Evolutionary conservation across 2,797 vertebrate species (phyloP), one percentile per base, ranked within the genome.

Genomic region (Pseudochirops cupreus): DNA sequence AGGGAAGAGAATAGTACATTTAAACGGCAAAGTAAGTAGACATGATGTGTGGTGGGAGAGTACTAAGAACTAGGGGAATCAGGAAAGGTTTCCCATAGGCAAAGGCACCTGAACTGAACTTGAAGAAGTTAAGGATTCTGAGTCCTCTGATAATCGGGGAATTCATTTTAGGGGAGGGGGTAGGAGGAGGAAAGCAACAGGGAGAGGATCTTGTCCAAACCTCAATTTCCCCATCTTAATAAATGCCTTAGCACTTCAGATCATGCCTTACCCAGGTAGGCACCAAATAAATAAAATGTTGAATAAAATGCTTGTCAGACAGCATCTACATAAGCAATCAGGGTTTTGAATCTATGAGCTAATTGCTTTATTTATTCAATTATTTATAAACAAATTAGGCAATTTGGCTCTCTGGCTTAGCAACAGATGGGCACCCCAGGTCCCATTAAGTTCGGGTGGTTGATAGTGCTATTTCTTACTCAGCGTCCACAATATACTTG

Each of bases 361-460:
- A 87, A 87, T 50, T 87, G 39, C 74, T 87, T 87, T 87, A 46
- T 50, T 87, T 50, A 87, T 87, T 87, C 74, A 87, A 87, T 87
- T 46, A 87, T 87, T 87, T 87, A 87, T 87, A 87, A 87, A 26
- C 21, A 26, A 87, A 87, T 87, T 87, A 26, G 3, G 13, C 39
- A 87, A 28, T 50, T 87, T 50, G 74, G 74, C 74, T 87, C 3
- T 9, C 21, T 11, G 24, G 21, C 21, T 46, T 46, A 87, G 74
- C 74, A 87, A 50, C 74, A 87, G 39, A 87, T 87, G 74, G 39
- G 74, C 39, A 50, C 39, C 74, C 58, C 39, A 87, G 74, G 39
- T 87, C 74, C 39, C 21, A 87, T 46, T 87, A 87, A 87, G 21
- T 87, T 46, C 9, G 3, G 24, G 74, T 50, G 39, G 74, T 87